Evolutionary conservation across 64 coral and sea anemone genomes (phyloP), one percentile per base, ranked within the genome.

Genomic region (Actinia equina): DNA sequence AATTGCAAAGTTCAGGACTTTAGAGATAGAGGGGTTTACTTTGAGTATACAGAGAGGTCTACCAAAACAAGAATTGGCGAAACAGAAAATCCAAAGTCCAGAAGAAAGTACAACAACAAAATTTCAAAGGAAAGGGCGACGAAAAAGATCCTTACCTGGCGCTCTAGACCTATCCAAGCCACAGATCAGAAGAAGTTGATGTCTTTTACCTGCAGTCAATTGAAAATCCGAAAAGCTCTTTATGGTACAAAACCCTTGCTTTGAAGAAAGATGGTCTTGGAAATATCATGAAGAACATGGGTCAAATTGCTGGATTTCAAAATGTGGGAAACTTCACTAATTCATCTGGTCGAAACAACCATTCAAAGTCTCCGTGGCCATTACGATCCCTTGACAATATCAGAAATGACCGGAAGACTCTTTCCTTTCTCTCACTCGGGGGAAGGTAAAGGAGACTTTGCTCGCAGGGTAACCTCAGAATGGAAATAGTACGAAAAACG

Each of bases 81-180:
- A 63, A 42, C 44, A 30, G 45, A 77, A 57, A 88, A 57, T 23
- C 23, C 56, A 79, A 88, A 88, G 71, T 59, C 69, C 26, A 71
- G 76, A 67, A 43, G 60, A 59, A 91, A 86, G 83, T 91, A 91
- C 74, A 91, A 91, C 89, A 91, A 91, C 82, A 90, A 85, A 46
- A 86, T 86, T 91, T 86, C 41, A n/a, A 67, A 56, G 11, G 54
- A 60, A 81, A 70, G 27, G 59, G 67, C 20, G 67, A 55, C 19
- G 45, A 87, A 55, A 52, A 70, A 55, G 65, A 87, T 78, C 44
- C 86, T 52, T 77, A 87, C 26, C 14, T 51, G 20, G 67, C 71
- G 65, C 44, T 87, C 22, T 42, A 71, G 26, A 57, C 10, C 12
- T 83, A 89, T 43, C 59, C 71, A 44, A 84, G 81, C 44, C 80